A percentile compares a stretch with the other conserved stretches of the same genome.
phyloP scores from a whole-genome alignment of 2,797 vertebrate species.

The Clarias fuscus region DNA sequence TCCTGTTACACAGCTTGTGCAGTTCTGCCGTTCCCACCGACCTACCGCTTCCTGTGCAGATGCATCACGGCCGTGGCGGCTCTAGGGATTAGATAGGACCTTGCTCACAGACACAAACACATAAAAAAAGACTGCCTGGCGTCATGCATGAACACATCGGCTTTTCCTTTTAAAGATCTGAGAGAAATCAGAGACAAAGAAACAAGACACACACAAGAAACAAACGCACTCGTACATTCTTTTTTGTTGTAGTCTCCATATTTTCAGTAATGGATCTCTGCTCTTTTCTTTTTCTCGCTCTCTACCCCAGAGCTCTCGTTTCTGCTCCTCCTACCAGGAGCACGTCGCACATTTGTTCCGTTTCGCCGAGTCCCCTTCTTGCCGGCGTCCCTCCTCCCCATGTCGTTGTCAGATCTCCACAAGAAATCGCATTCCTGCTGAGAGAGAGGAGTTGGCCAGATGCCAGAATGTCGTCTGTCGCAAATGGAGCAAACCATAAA shows the following conservation, averaged over 20 bases:
- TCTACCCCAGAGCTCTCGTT: neutral
- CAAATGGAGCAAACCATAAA: constrained; percentile 1
- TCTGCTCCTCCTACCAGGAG: neutral
- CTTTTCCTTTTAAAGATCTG: neutral
- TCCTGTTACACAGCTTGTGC: constrained; percentile 45
- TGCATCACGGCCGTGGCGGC: constrained; percentile 5
- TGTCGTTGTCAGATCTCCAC: neutral
- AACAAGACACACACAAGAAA: neutral
- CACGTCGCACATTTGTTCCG: constrained; percentile 4
- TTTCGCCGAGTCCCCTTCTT: neutral
- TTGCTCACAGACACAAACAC: neutral
- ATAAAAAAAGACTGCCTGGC: neutral
- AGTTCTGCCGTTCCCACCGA: constrained; percentile 18
- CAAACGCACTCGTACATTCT: neutral
- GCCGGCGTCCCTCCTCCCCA: neutral
- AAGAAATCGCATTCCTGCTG: constrained; percentile 8
- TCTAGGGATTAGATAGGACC: constrained; percentile 17
- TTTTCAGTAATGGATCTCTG: constrained; percentile 25
- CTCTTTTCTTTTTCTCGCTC: neutral
- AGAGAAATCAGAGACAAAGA: neutral
- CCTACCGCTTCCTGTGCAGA: constrained; percentile 8
- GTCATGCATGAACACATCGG: neutral
- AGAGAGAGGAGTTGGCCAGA: constrained; percentile 3
- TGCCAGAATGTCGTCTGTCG: constrained; percentile 6
- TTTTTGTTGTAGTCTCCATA: constrained; percentile 5